Conservation (phyloP, 2,797 vertebrate species). For the Peromyscus melanophrys region DNA sequence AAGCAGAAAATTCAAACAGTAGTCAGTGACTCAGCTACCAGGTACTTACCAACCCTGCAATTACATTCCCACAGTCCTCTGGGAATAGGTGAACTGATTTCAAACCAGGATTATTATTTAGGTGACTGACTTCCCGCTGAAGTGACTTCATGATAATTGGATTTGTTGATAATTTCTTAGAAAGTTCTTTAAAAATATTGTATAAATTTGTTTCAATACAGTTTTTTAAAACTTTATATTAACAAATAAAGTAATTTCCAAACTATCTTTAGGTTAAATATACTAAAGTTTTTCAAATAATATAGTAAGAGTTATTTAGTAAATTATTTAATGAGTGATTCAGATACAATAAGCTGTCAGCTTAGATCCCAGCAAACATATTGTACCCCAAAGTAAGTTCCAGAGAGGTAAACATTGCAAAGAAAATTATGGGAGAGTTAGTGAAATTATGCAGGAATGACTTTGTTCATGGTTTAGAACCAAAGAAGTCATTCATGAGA, state of each 20-base stretch:
- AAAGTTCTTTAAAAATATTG: conserved; percentile 43
- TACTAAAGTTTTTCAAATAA: conserved; percentile 52
- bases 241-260: conserved; percentile 52
- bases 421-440: conserved; percentile 18
- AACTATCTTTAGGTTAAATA: background rate
- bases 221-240: conserved; percentile 52
- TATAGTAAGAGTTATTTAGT: background rate
- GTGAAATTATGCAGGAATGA: background rate
- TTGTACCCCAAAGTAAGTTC: background rate
- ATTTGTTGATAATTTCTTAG: background rate
- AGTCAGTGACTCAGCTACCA: conserved; percentile 69
- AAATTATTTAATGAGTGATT: conserved; percentile 48
- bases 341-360: background rate
- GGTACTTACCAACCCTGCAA: conserved; percentile 68
- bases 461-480: background rate
- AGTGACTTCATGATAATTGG: conserved; percentile 34
- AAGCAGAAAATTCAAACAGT: conserved; percentile 70
- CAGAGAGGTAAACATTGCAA: conserved; percentile 38
- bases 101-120: conserved; percentile 16
- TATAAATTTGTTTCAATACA: conserved; percentile 48
- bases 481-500: background rate
- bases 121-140: background rate
- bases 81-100: conserved; percentile 21
- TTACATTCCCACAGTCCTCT: conserved; percentile 61
- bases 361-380: conserved; percentile 9